Percentiles rank a stretch among this genome's conserved stretches.
phyloP scores from a whole-genome alignment of 2,888 invertebrate species.

The Lasius platythorax region DNA sequence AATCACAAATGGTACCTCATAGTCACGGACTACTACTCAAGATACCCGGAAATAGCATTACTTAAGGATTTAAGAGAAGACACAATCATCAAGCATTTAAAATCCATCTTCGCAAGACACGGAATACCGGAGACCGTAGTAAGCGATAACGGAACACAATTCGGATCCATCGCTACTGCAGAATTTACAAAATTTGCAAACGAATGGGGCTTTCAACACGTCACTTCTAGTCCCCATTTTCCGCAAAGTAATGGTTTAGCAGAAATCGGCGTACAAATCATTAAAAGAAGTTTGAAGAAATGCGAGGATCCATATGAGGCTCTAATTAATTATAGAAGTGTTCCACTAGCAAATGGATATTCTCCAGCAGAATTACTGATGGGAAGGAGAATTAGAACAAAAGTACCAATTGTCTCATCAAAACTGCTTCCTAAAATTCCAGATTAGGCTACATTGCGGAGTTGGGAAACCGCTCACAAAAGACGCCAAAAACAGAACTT shows the following conservation, averaged over 20 bases:
- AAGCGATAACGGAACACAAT: conserved; percentile 70
- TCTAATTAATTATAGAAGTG: neutral
- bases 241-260: conserved; percentile 12
- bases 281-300: conserved; percentile 13
- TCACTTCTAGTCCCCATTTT: conserved; percentile 20
- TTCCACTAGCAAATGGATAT: neutral
- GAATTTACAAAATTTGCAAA: neutral
- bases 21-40: conserved; percentile 66
- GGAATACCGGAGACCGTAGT: conserved; percentile 65
- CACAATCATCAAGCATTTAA: conserved; percentile 63
- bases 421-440: neutral
- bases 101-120: conserved; percentile 68
- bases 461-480: too few relatives aligned
- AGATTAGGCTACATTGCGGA: neutral
- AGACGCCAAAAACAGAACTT: neutral
- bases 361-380: neutral
- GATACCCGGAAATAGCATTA: conserved; percentile 64
- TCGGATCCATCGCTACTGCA: neutral
- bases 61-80: conserved; percentile 57
- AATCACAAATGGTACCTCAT: conserved; percentile 34
- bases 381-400: neutral
- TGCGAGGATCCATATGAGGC: neutral
- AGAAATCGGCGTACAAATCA: conserved; percentile 2
- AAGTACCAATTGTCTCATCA: neutral
- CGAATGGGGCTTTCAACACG: neutral